phyloP scores from a whole-genome alignment of 2,888 invertebrate genomes.

The Leptopilina myrica region DNA sequence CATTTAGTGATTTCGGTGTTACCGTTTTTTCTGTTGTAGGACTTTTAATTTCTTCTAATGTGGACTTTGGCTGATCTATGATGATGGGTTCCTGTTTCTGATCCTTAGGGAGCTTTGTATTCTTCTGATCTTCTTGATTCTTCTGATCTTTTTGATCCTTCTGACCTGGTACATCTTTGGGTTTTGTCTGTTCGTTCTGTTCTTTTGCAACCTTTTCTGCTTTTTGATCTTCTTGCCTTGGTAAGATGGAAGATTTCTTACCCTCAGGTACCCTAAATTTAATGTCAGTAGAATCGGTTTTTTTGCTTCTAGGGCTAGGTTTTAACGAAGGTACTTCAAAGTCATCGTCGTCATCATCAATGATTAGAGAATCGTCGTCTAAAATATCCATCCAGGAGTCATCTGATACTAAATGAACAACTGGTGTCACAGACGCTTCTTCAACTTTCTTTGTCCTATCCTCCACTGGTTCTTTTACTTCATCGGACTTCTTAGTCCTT shows the following conservation, averaged over 20 bases:
- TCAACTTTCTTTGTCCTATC: no score
- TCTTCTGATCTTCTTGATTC: background rate
- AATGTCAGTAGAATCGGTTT: background rate
- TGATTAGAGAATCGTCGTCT: constrained; percentile 63
- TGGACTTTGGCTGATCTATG: no score
- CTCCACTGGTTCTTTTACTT: no score
- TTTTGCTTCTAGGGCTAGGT: background rate
- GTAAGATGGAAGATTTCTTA: background rate
- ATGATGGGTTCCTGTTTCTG: no score
- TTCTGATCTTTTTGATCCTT: background rate
- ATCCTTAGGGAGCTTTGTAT: no score
- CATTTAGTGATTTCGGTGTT: background rate
- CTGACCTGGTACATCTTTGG: background rate
- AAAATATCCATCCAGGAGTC: constrained; percentile 66
- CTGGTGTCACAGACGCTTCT: background rate
- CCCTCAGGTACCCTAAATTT: background rate
- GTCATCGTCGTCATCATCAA: constrained; percentile 57
- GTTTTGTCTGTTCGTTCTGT: background rate
- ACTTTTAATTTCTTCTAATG: no score
- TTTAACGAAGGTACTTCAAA: background rate
- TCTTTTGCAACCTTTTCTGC: background rate
- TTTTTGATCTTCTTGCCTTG: background rate
- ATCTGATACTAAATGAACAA: constrained; percentile 50
- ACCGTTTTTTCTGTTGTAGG: background rate
- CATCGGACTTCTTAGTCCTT: background rate